Evolutionary conservation across 2,888 invertebrate genomes (phyloP), one percentile per base, ranked within the genome.

Genomic region (Agonopterix arenella): DNA sequence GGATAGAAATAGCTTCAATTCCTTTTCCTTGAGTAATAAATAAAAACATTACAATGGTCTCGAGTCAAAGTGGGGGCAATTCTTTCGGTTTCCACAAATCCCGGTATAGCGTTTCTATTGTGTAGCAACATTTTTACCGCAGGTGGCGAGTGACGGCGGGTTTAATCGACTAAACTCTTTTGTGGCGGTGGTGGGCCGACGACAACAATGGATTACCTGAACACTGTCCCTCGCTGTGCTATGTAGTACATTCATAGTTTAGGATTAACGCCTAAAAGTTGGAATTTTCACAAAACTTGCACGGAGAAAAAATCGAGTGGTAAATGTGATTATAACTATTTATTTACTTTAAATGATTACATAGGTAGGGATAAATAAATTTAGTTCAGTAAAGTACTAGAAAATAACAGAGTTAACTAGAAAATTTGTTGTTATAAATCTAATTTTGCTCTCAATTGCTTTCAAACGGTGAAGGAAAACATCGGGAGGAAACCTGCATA

Each of bases 141-240:
- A 68, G 69, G 68, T 70, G 70, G 68, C 61, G 67, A 70, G 62
- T 68, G 67, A 69, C 66, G 70, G 61, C 58, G 58, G 63, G 70
- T 72, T 80, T 72, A 76, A 79, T 77, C 77, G 80, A 77, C 70
- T 76, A 70, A 73, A 68, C 73, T 72, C 71, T 68, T 73, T 77
- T 75, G 77, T 73, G 50, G 41, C 47, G 43, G 41, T 42, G 10
- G 28, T 11, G 61, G 64, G 59, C 60, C 52, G 58, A 60, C 62
- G 60, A 62, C 60, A 70, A 73, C 75, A 79, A 76, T 74, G 66
- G 75, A 73, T 78, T 68, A 72, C 71, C 59, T 61, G 61, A 63
- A 62, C 60, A 58, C 59, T 64, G 59, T 61, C 47, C 55, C 51
- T 51, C 52, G 58, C 57, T 59, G 53, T 58, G 60, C 62, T 60